Conservation (phyloP, 2,888 invertebrate genomes). For the Calephelis perditalis region DNA sequence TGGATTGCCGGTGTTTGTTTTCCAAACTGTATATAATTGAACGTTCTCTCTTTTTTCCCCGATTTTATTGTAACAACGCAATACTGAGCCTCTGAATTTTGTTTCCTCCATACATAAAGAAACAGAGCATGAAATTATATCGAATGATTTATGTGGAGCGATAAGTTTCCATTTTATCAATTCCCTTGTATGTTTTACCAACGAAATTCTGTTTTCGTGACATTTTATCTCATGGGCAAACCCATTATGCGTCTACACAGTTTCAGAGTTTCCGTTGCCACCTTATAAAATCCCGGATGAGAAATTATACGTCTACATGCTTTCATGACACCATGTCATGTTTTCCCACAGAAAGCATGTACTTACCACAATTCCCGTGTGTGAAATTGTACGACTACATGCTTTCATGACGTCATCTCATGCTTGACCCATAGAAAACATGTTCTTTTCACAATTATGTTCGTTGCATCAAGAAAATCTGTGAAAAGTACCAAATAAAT, state of each 20-base stretch:
- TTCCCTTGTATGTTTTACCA: background rate
- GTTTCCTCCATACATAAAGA: background rate
- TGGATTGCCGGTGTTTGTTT: background rate
- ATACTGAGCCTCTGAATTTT: background rate
- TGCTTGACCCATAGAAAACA: conserved; percentile 12
- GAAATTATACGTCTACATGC: background rate
- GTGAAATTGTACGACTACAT: background rate
- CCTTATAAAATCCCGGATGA: no score
- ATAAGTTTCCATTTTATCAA: conserved; percentile 1
- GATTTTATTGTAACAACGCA: background rate
- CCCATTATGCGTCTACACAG: no score
- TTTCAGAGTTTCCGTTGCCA: no score
- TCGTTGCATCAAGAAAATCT: conserved; percentile 77
- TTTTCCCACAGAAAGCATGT: conserved; percentile 16
- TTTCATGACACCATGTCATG: background rate
- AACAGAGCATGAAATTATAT: conserved; percentile 3
- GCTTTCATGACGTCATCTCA: conserved; percentile 3
- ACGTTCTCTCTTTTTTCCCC: background rate
- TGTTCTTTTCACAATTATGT: conserved; percentile 79
- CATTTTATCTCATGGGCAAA: no score
- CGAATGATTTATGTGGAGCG: background rate
- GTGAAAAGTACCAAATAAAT: no score
- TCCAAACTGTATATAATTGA: background rate
- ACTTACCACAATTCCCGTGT: conserved; percentile 77
- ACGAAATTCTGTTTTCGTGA: no score